Base-by-base conservation (phyloP, 2,113 vertebrate genomes). In the Heloderma charlesbogerti region DNA sequence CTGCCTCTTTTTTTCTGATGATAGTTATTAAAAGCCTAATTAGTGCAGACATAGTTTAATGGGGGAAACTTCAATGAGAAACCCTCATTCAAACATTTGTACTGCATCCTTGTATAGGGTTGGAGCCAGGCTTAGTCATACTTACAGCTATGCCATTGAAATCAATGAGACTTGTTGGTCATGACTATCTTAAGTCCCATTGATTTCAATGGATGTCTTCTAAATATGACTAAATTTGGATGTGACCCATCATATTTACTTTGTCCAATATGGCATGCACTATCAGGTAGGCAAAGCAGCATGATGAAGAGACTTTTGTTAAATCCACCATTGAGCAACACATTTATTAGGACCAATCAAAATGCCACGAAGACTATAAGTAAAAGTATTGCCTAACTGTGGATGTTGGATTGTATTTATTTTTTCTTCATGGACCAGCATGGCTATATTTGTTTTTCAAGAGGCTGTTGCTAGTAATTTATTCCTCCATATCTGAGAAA, bases 1-100 rank as follows among this genome's bases (percentile, higher is more conserved):
- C 79, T 0, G 0, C 18, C 78, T 85, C n/a, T 79, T 0, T 57
- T 84, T 57, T 80, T 29, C 81, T 78, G 25, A 66, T 69, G 81
- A 91, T 43, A 51, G 88, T 48, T 77, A 84, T 90, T 84, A 77
- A 40, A 88, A 88, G 69, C 4, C 18, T 48, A 74, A 84, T 77
- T 84, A 84, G 31, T n/a, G 40, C n/a, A 66, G 57, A 63, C 51
- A 13, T 22, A 34, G 43, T 90, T 63, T 45, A 60, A 84, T 89
- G 45, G n/a, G n/a, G 29, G 54, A 63, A 66, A 45, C 27, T 45
- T 90, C 7, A 77, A 5, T 51, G 77, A 40, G 37, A 60, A 60
- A 3, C 34, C 12, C 57, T 63, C 27, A 75, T 72, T 74, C 22
- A 63, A 43, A 83, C 45, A 89, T 75, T 22, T 37, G 27, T 75